Evolutionary conservation across 2,888 invertebrate genomes (phyloP), one percentile per base, ranked within the genome.

Genomic region (Sarcophaga variegata): DNA sequence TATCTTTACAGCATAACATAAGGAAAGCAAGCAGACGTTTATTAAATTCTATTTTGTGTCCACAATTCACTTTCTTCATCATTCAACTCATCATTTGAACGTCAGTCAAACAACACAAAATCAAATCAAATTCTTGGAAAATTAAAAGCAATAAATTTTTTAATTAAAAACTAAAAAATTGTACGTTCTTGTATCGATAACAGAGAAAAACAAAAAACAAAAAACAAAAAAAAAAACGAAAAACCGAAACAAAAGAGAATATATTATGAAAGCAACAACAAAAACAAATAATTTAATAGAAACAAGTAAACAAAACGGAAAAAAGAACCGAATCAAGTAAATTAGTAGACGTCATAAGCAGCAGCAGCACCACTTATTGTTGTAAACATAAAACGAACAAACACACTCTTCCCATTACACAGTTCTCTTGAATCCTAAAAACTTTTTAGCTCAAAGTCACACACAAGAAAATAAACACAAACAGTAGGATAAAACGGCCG

Each of bases 61-160:
- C 17, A 49, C 4, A 63, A 63, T 71, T 62, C 8, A 20, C 37
- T 69, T 62, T 22, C 20, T 62, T 69, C 49, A 70, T 27, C 37
- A 37, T 62, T 47, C 8, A n/a, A 14, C 20, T 74, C 66, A 27
- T 60, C 17, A 67, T 60, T 27, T 14, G 17, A 67, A 74, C 74
- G 62, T 11, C 60, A 67, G 8, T 14, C 25, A 4, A 59, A 60
- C 69, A 69, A 37, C 2, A 37, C 37, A 37, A 37, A 81, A 75
- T 54, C 45, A 22, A 14, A 45, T 22, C 22, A 1, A 71, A 14
- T 22, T 66, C 49, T 76, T 20, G 66, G 45, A 75, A 78, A 75
- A 74, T 47, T 54, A 74, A 86, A 82, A 86, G 86, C 86, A 86
- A 86, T 86, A 82, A 54, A 86, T 72, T 80, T 82, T 86, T 83